Percentiles rank a stretch among this genome's conserved stretches.
phyloP scores from a whole-genome alignment of 2,113 vertebrate species.

The Anas platyrhynchos region DNA sequence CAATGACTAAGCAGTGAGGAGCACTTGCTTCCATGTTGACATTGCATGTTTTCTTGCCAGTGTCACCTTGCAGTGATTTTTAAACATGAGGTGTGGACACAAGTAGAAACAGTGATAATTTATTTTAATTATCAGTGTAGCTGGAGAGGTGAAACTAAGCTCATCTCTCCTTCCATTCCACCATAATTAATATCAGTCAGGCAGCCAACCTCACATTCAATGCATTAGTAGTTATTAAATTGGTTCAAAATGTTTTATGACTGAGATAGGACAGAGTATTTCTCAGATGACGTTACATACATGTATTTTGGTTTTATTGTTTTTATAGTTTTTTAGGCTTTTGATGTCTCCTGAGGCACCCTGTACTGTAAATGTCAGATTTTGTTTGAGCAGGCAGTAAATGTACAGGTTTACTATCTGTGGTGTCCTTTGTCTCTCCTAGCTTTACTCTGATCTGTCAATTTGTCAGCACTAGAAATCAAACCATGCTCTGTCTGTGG shows the following conservation, averaged over 20 bases:
- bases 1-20: not conserved
- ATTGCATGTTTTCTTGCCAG: not conserved
- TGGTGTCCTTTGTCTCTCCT: not conserved
- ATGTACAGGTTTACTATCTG: not conserved
- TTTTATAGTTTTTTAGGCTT: not conserved
- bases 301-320: fast-evolving
- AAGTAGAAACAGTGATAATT: not conserved
- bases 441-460: not conserved
- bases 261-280: not conserved
- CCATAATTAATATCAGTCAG: not conserved
- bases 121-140: not conserved
- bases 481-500: not conserved
- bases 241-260: not conserved
- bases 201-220: not conserved
- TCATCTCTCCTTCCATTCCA: not conserved
- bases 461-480: not conserved
- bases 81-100: not conserved
- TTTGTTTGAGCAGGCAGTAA: not conserved
- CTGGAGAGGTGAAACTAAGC: not conserved
- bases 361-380: not conserved
- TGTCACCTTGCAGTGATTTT: not conserved
- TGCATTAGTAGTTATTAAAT: not conserved
- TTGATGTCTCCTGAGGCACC: not conserved
- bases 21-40: not conserved
- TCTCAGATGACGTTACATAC: not conserved